phyloP scores from a whole-genome alignment of 2,113 vertebrate species.

The Megaleporinus macrocephalus region DNA sequence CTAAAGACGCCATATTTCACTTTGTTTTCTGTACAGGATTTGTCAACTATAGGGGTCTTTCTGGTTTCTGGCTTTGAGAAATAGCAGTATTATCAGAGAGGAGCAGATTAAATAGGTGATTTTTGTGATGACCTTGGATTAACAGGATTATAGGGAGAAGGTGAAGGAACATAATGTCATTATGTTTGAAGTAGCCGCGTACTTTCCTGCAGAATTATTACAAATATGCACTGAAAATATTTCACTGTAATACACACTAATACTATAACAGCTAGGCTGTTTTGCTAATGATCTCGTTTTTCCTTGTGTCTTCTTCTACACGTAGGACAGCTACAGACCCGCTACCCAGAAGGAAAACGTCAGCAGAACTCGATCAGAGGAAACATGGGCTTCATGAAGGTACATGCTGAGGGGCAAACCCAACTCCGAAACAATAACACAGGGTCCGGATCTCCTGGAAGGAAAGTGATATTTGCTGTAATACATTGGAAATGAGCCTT shows the following conservation, averaged over 20 bases:
- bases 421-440: constrained; percentile 32
- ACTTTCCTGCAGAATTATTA: too few relatives aligned
- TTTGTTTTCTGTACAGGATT: too few relatives aligned
- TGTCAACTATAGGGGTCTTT: too few relatives aligned
- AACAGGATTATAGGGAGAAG: too few relatives aligned
- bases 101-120: too few relatives aligned
- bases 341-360: too few relatives aligned
- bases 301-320: not conserved
- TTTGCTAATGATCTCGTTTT: not conserved
- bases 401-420: not conserved
- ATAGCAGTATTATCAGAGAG: too few relatives aligned
- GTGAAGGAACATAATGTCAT: too few relatives aligned
- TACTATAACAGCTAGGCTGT: not conserved
- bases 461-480: constrained; percentile 18
- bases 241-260: not conserved
- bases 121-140: too few relatives aligned
- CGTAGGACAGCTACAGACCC: not conserved
- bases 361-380: constrained; percentile 20
- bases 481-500: constrained; percentile 35
- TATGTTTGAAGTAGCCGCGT: too few relatives aligned
- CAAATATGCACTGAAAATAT: not conserved
- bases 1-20: too few relatives aligned
- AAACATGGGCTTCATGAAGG: not conserved
- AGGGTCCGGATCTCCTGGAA: not conserved
- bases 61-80: too few relatives aligned